Base-by-base conservation (phyloP, 2,113 vertebrate species). In the Noturus placidus region DNA sequence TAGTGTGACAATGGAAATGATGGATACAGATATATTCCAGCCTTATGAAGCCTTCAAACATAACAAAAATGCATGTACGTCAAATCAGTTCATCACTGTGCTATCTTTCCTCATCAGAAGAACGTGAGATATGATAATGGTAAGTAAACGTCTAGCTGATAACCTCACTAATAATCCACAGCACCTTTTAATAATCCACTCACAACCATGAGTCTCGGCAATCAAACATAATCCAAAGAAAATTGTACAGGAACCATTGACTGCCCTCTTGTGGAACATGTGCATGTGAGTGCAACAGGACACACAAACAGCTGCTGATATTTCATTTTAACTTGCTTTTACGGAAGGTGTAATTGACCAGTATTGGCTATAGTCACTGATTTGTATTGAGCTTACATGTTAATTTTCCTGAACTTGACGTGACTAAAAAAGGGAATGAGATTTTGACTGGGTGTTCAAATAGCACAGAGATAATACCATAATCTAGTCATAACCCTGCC, bases 251-350 rank as follows among this genome's bases (percentile, higher is more conserved):
- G 27, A 33, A 33, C 38, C 50, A 30, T 79, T 0, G 11, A 22
- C 20, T 61, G 38, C 74, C 85, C 38, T 20, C 57, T 79, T 86
- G 57, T 65, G 77, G 85, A 86, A 25, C 72, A 77, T 0, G 46
- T 86, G 14, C 14, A 19, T 15, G 15, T 78, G 59, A 33, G 42
- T 65, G 38, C 19, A 78, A 79, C 5, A 79, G 78, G 11, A 14
- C 72, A 38, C 42, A 52, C 76, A n/a, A 57, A 56, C 2, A 33
- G 15, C 78, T 80, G 22, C 19, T 38, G 35, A 25, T 42, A 72
- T 42, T 38, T 70, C 7, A 70, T 70, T 33, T 2, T 3, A 67
- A 5, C n/a, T 30, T 30, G 11, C 65, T 67, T 67, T 67, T 30
- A 67, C 5, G n/a, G n/a, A n/a, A 5, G 30, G n/a, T 33, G n/a